Evolutionary conservation across 2,888 invertebrate genomes (phyloP).

Genomic region (Latheticus oryzae): DNA sequence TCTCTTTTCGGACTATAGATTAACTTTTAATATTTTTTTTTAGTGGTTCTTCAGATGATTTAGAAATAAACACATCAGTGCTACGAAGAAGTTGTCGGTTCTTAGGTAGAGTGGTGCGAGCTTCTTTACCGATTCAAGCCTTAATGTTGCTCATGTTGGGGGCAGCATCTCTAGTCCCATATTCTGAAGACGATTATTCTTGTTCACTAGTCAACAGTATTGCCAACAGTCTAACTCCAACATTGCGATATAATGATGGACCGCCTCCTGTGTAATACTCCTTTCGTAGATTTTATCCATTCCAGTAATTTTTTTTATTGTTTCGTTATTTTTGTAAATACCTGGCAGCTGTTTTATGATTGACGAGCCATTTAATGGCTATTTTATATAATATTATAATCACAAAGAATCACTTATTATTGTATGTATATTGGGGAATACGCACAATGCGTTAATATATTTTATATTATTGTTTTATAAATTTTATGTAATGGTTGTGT

Average conservation of each 20-base stretch:
- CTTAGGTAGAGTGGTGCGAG: constrained; percentile 89
- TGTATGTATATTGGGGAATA: constrained; percentile 65
- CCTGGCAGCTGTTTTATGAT: constrained; percentile 29
- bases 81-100: constrained; percentile 83
- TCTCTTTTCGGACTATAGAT: constrained; percentile 2
- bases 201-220: constrained; percentile 88
- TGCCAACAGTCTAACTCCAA: constrained; percentile 86
- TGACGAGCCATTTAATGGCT: constrained; percentile 26
- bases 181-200: constrained; percentile 86
- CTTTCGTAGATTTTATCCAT: constrained; percentile 45
- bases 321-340: constrained; percentile 47
- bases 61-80: constrained; percentile 71
- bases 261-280: constrained; percentile 83
- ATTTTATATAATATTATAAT: constrained; percentile 49
- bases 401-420: constrained; percentile 37
- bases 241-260: constrained; percentile 91
- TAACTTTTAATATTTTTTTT: constrained; percentile 55
- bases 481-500: constrained; percentile 59
- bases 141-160: constrained; percentile 92
- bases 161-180: constrained; percentile 91
- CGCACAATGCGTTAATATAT: constrained; percentile 57
- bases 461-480: constrained; percentile 62
- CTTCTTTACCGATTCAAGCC: constrained; percentile 94
- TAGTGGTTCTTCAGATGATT: constrained; percentile 60
- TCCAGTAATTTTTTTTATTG: constrained; percentile 41